Conservation (phyloP, 1,140 invertebrate species). For the Coptotermes formosanus region DNA sequence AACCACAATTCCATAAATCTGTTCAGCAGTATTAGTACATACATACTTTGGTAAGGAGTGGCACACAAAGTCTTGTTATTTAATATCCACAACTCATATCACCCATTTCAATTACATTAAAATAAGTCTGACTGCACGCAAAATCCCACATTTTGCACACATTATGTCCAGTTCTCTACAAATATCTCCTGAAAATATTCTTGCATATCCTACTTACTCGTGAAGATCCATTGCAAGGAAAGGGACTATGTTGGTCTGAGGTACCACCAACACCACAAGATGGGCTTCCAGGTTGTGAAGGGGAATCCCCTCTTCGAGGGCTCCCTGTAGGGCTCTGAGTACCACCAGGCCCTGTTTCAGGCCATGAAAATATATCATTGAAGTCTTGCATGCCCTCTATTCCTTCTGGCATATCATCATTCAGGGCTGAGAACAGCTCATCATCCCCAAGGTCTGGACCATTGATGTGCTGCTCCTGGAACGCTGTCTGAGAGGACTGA, state of each 20-base stretch:
- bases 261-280: constrained; percentile 55
- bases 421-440: constrained; percentile 65
- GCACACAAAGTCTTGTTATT: too few relatives aligned
- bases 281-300: constrained; percentile 59
- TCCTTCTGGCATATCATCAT: constrained; percentile 69
- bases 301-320: constrained; percentile 51
- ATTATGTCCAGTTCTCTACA: too few relatives aligned
- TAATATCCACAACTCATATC: too few relatives aligned
- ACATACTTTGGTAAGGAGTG: too few relatives aligned
- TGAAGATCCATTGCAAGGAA: constrained; percentile 56
- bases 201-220: constrained; percentile 44
- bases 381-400: constrained; percentile 72
- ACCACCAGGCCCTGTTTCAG: constrained; percentile 58
- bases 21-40: too few relatives aligned
- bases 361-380: constrained; percentile 70
- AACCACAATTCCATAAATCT: too few relatives aligned
- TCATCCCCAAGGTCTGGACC: constrained; percentile 74
- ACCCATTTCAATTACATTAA: too few relatives aligned
- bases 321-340: constrained; percentile 61
- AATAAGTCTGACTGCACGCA: too few relatives aligned
- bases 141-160: too few relatives aligned
- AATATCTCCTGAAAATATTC: too few relatives aligned
- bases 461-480: constrained; percentile 77
- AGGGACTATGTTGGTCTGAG: constrained; percentile 60
- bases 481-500: constrained; percentile 82